Conservation (phyloP, 2,888 invertebrate species). For the Seira ritae region DNA sequence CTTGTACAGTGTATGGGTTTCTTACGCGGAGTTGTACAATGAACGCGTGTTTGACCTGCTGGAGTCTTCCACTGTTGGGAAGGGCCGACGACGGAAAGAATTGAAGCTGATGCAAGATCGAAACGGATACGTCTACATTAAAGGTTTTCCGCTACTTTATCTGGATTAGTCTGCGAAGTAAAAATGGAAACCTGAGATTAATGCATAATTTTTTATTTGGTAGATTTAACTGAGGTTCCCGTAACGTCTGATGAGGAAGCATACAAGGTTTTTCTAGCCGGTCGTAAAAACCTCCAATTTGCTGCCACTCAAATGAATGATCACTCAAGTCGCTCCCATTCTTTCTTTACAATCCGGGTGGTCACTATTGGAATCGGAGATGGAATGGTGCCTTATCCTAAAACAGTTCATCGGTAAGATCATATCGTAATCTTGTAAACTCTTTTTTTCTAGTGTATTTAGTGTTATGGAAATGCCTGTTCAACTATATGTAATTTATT, state of each 20-base stretch:
- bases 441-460: no score
- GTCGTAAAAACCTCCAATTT: conserved; percentile 85
- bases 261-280: conserved; percentile 85
- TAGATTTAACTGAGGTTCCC: conserved; percentile 82
- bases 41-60: conserved; percentile 90
- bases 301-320: conserved; percentile 88
- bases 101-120: conserved; percentile 81
- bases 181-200: conserved; percentile 72
- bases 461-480: no score
- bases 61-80: conserved; percentile 73
- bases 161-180: no score
- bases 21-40: conserved; percentile 94
- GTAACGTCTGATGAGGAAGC: conserved; percentile 86
- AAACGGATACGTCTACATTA: conserved; percentile 78
- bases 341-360: conserved; percentile 88
- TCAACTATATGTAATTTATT: not conserved
- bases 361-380: conserved; percentile 79
- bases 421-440: no score
- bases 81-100: conserved; percentile 75
- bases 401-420: conserved; percentile 47
- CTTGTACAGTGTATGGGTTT: conserved; percentile 84
- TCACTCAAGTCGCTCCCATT: conserved; percentile 91
- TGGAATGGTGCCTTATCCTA: conserved; percentile 40
- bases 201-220: conserved; percentile 62
- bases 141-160: conserved; percentile 77